Conservation (phyloP, 2,113 vertebrate genomes). For the Takifugu bimaculatus region DNA sequence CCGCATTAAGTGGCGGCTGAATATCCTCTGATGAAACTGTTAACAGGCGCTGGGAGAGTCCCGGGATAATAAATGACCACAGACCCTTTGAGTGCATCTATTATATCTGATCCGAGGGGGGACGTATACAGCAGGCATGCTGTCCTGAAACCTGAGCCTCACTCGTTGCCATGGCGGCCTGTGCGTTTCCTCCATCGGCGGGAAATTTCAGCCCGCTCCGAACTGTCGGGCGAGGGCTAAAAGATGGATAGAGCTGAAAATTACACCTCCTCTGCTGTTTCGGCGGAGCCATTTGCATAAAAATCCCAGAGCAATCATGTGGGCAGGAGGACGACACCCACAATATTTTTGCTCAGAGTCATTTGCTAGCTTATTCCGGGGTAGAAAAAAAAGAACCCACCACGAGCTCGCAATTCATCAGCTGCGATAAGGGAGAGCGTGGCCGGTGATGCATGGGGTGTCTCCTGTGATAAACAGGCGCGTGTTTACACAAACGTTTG, state of each 20-base stretch:
- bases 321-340: slow-evolving; percentile 9
- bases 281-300: slow-evolving; percentile 67
- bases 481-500: slow-evolving; percentile 11
- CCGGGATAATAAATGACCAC: slow-evolving; percentile 38
- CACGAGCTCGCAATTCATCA: slow-evolving; percentile 17
- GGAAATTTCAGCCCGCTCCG: slow-evolving; percentile 28
- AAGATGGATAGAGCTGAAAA: slow-evolving; percentile 44
- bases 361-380: not conserved
- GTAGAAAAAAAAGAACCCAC: not conserved
- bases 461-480: slow-evolving; percentile 19
- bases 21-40: slow-evolving; percentile 55
- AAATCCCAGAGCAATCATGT: slow-evolving; percentile 46
- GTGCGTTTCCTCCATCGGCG: slow-evolving; percentile 20
- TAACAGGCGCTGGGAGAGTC: slow-evolving; percentile 32
- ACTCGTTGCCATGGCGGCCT: slow-evolving; percentile 16
- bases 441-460: slow-evolving; percentile 3
- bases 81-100: slow-evolving; percentile 34
- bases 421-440: not conserved
- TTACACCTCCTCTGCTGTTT: slow-evolving; percentile 62
- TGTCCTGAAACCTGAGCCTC: slow-evolving; percentile 33
- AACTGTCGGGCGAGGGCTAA: slow-evolving; percentile 3
- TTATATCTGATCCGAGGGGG: slow-evolving; percentile 30
- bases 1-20: slow-evolving; percentile 40
- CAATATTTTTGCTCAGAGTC: slow-evolving; percentile 30
- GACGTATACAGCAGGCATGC: slow-evolving; percentile 18